Evolutionary conservation across 2,888 invertebrate genomes (phyloP), one percentile per base, ranked within the genome.

Genomic region (Pristionchus japonicus): DNA sequence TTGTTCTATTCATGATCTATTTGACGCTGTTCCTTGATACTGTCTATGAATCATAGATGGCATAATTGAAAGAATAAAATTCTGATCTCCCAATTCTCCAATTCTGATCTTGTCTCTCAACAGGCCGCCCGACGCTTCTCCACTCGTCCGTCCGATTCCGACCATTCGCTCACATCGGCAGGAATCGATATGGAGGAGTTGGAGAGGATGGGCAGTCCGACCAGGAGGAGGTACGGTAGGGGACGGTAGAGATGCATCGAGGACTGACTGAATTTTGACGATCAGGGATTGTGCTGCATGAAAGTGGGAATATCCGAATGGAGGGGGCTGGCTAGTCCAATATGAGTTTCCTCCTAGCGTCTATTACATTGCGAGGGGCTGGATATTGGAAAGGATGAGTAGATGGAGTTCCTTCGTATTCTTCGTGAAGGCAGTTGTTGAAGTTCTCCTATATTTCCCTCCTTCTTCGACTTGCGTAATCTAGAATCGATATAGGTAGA

Each of bases 201-300:
- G 61, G 85, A 85, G 85, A 85, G 85, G 49, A 85, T 85, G 7
- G 57, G 85, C 0, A 85, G 85, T 85, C 85, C 85, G 3, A 64
- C 85, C 11, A 61, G 85, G 64, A 85, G 85, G 31, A 85, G 85
- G 85, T 85, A 34, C 37, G 70, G 70, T 70, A 70, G 70, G 31
- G 13, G 20, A 70, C 70, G 34, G 70, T 70, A 70, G 34, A 37
- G 1, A 9, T 3, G 0, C 9, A 57, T 57, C 57, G 57, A 57
- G 57, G 7, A 57, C n/a, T 57, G 57, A 57, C 57, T 6, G 57
- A 57, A 23, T 23, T n/a, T 3, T 57, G n/a, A 23, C 47, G 47
- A 47, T 52, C 7, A 52, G 23, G 23, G 9, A 57, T n/a, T 9
- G 6, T 17, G 9, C 23, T 57, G 57, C 23, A n/a, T n/a, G 3